These are phyloP conservation scores for Xenopus petersii DNA, from an alignment of 2,797 vertebrate genomes.

Conservation along the genomic window DNA sequence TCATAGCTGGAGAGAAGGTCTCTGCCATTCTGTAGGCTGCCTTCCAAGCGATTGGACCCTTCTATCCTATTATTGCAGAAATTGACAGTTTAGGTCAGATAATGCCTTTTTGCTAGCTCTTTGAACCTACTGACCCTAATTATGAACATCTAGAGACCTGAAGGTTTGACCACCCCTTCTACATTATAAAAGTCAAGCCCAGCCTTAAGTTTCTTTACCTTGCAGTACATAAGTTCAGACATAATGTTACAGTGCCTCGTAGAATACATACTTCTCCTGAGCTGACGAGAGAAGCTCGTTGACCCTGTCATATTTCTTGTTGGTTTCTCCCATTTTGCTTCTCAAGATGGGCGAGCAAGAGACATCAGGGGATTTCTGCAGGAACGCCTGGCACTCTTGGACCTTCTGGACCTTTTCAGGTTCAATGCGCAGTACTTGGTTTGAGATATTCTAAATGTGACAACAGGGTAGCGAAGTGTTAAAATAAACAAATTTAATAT, in stretches of 20 bases:
- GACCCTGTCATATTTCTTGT: conserved; percentile 76
- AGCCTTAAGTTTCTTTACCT: no score
- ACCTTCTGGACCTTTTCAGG: conserved; percentile 76
- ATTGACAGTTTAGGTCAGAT: background rate
- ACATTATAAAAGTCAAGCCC: no score
- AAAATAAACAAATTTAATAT: background rate
- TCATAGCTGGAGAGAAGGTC: conserved; percentile 76
- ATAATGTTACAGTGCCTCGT: background rate
- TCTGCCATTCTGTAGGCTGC: conserved; percentile 81
- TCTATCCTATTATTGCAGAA: conserved; percentile 69
- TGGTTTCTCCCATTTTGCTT: conserved; percentile 77
- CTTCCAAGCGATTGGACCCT: conserved; percentile 81
- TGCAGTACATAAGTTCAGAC: background rate
- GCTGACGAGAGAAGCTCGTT: conserved; percentile 79
- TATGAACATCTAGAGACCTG: no score
- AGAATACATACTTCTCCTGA: conserved; percentile 83
- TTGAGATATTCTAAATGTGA: conserved; percentile 74
- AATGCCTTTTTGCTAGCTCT: background rate
- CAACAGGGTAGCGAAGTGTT: no score
- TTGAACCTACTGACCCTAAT: no score
- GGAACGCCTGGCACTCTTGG: conserved; percentile 78
- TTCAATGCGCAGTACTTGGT: conserved; percentile 75
- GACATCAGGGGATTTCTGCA: conserved; percentile 70
- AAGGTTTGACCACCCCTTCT: no score
- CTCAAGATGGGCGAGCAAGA: conserved; percentile 75